Evolutionary conservation across 92 coral and sea anemone species (phyloP).

Genomic region (Epizoanthus illoricatus): DNA sequence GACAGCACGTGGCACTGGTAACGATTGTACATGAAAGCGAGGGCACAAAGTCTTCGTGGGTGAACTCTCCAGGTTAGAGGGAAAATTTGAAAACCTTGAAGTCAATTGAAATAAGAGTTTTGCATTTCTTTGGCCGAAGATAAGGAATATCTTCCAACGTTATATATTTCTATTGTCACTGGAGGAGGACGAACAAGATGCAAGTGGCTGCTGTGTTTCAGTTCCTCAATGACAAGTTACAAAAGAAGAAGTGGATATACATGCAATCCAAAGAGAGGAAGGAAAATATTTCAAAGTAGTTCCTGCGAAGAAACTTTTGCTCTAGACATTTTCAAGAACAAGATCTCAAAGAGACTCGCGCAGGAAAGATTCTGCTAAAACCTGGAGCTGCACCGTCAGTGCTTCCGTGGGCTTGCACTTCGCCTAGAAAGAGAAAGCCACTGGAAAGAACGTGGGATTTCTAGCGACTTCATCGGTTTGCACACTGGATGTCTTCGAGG

Average conservation of each 20-base stretch:
- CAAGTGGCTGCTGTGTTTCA: slow-evolving; percentile 13
- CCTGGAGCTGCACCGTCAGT: slow-evolving; percentile 64
- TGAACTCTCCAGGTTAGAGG: too few species aligned
- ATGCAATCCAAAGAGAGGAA: slow-evolving; percentile 64
- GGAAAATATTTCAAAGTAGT: slow-evolving; percentile 53
- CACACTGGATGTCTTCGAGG: too few species aligned
- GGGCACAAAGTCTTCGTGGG: too few species aligned
- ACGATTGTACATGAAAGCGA: too few species aligned
- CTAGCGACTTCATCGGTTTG: too few species aligned
- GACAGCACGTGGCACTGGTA: too few species aligned
- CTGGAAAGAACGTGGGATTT: not conserved
- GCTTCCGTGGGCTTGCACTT: slow-evolving; percentile 45
- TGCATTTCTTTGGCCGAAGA: too few species aligned
- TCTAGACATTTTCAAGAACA: slow-evolving; percentile 65
- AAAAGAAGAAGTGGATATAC: slow-evolving; percentile 57
- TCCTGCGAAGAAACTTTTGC: slow-evolving; percentile 48
- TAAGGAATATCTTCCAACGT: too few species aligned
- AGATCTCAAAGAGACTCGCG: slow-evolving; percentile 60
- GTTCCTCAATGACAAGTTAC: slow-evolving; percentile 49
- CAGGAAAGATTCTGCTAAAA: slow-evolving; percentile 48
- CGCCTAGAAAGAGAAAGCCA: slow-evolving; percentile 41
- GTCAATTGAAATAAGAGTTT: too few species aligned
- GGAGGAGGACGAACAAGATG: too few species aligned
- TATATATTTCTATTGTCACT: too few species aligned
- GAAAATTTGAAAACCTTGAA: too few species aligned